Percentiles rank a stretch among this genome's conserved stretches.
These are phyloP conservation scores for Chiloscyllium plagiosum DNA, from an alignment of 2,113 vertebrate species.

Conservation along the genomic window DNA sequence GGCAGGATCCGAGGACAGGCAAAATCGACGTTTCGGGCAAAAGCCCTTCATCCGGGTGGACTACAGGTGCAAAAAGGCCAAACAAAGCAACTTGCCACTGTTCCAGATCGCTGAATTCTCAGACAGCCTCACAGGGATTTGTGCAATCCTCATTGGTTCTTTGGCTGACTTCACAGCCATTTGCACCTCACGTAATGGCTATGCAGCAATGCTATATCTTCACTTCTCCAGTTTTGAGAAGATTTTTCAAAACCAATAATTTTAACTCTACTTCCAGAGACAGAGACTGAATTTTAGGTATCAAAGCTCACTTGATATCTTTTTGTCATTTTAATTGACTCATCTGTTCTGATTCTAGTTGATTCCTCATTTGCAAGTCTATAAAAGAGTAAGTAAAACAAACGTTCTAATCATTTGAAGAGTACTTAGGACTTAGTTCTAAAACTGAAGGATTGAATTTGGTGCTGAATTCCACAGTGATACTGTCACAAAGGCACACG, in stretches of 20 bases:
- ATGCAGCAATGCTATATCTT: neutral
- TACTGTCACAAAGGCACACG: neutral
- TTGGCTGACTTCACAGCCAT: neutral
- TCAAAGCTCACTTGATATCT: too few species aligned
- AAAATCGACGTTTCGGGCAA: too few species aligned
- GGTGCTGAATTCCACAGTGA: neutral
- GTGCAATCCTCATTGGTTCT: neutral
- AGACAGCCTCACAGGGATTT: neutral
- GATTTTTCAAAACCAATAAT: neutral
- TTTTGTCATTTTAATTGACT: neutral
- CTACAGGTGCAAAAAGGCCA: too few species aligned
- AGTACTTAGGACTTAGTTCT: neutral
- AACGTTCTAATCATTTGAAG: neutral
- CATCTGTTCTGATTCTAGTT: neutral
- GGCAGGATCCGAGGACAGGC: too few species aligned
- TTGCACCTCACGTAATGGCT: neutral
- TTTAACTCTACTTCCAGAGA: neutral
- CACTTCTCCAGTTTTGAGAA: neutral
- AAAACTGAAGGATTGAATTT: neutral
- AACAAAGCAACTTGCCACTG: too few species aligned
- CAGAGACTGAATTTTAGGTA: neutral
- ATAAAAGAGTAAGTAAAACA: neutral
- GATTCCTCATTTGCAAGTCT: neutral
- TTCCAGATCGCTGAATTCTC: neutral
- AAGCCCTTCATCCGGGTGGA: neutral